Evolutionary conservation across 2,113 vertebrate genomes (phyloP), one percentile per base, ranked within the genome.

Genomic region (Ciconia boyciana): DNA sequence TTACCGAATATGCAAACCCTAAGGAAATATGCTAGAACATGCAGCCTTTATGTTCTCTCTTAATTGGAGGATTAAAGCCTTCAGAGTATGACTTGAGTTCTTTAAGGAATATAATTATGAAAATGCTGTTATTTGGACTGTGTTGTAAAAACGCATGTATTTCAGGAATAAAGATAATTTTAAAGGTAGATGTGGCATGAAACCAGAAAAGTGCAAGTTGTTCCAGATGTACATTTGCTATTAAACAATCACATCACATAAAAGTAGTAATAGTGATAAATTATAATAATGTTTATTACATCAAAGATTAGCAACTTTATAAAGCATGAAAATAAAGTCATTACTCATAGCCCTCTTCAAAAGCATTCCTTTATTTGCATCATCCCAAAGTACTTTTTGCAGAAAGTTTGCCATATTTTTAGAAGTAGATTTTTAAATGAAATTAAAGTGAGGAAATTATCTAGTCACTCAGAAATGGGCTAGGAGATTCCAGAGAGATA

Each of bases 21-120:
- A 54, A 61, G 76, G 96, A 97, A 94, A 95, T 95, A 94, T 61
- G 90, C 91, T 93, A 97, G 89, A 96, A 93, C 83, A 79, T 51
- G 78, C 19, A 91, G 43, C 51, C 60, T 95, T 81, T 90, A 94
- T 92, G 64, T 70, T 94, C 91, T 93, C 75, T 93, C 94, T 96
- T 88, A 97, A 92, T 58, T 58, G 58, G 21, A 96, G 70, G 83
- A 96, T 95, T 89, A 96, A 97, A 96, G 24, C 44, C 80, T 97
- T 98, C 91, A 84, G 32, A 66, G 22, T 93, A 93, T 82, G 80
- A 96, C 75, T 84, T 91, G 54, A 94, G 74, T 77, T 95, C 74
- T 95, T 87, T 96, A 93, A 95, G 82, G 74, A 82, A 81, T 90
- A 78, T 91, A 94, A 94, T 96, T 97, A 96, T 29, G 62, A 94